Conservation (phyloP, 2,113 vertebrate genomes). For the Myotis yumanensis region DNA sequence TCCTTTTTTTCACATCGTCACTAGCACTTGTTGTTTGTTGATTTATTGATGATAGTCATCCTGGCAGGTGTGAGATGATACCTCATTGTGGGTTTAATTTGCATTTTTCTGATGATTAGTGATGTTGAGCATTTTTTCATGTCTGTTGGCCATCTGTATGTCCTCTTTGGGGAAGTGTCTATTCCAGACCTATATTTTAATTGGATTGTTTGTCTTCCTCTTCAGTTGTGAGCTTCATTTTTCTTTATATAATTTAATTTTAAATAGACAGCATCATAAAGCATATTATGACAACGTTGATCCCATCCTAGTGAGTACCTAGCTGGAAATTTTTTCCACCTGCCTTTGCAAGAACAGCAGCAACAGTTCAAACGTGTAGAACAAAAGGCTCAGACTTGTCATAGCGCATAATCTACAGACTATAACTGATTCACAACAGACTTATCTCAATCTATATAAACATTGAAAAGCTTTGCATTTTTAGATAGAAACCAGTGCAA, state of each 20-base stretch:
- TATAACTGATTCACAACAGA: constrained; percentile 66
- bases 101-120: no score
- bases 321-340: constrained; percentile 66
- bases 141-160: no score
- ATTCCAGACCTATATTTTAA: no score
- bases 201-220: no score
- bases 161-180: no score
- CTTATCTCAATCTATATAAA: constrained; percentile 67
- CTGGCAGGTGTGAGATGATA: no score
- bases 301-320: constrained; percentile 34
- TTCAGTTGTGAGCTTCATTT: neutral
- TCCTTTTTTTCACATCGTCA: no score
- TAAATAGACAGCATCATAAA: neutral
- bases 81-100: no score
- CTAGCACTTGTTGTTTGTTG: no score
- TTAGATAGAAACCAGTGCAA: constrained; percentile 64
- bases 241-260: constrained; percentile 3
- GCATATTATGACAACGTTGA: neutral
- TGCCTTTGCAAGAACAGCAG: constrained; percentile 47
- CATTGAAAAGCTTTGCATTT: constrained; percentile 71
- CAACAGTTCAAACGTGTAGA: constrained; percentile 60
- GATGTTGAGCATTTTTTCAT: no score
- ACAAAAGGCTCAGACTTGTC: constrained; percentile 79
- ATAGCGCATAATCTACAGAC: constrained; percentile 81
- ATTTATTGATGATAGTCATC: no score